Evolutionary conservation across 1,140 invertebrate genomes (phyloP), one percentile per base, ranked within the genome.

Genomic region (Musca domestica): DNA sequence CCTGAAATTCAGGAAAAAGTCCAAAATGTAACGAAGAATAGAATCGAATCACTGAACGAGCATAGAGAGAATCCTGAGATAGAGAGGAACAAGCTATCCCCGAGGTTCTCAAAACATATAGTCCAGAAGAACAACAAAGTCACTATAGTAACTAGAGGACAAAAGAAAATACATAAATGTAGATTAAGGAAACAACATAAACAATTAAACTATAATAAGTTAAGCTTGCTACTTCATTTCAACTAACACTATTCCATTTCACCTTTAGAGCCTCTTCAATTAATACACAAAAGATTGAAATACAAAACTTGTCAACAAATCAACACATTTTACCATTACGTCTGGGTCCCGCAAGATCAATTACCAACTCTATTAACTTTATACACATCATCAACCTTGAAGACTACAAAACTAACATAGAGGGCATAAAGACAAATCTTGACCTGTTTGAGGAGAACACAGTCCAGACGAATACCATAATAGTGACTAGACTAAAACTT

Each of bases 61-160:
- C 19, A 22, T 12, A 46, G 63, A 20, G 2, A 41, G 15, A 5
- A 64, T n/a, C 63, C 63, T 2, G 25, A 6, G n/a, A n/a, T n/a
- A 27, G 4, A 34, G 2, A 3, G 41, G 14, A 66, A 49, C 15
- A 66, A 66, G 23, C 2, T 49, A 49, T 49, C 64, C 2, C 41
- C 64, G 14, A 34, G 64, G 49, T 66, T 66, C 49, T 30, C 25
- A 15, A 66, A 66, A 49, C 46, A 48, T 17, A 49, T 49, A 19
- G 64, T n/a, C n/a, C n/a, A n/a, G n/a, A n/a, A n/a, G n/a, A n/a
- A n/a, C n/a, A n/a, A n/a, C n/a, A n/a, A n/a, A n/a, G n/a, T n/a
- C n/a, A n/a, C n/a, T n/a, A n/a, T n/a, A n/a, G n/a, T n/a, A n/a
- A n/a, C n/a, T n/a, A n/a, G n/a, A n/a, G n/a, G n/a, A n/a, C n/a